These are phyloP conservation scores for Cheilosia scutellata DNA, from an alignment of 2,888 invertebrate genomes.

Conservation along the genomic window DNA sequence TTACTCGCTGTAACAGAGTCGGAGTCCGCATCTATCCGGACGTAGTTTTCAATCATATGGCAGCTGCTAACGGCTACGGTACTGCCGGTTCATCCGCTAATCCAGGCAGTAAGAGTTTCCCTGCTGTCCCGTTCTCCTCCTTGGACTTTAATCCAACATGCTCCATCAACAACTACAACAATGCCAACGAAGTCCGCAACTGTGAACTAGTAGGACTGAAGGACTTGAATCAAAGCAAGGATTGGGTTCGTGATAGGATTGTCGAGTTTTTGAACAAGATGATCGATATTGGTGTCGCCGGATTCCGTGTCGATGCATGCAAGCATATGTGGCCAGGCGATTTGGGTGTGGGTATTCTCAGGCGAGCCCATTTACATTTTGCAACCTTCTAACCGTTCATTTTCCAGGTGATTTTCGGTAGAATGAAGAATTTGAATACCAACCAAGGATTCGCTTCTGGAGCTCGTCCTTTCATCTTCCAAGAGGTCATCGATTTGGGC, in stretches of 20 bases:
- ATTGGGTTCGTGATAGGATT: conserved; percentile 80
- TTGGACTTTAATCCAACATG: conserved; percentile 90
- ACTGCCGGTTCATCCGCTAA: conserved; percentile 86
- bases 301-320: conserved; percentile 92
- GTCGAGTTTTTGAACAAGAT: conserved; percentile 81
- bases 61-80: conserved; percentile 84
- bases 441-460: conserved; percentile 87
- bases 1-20: conserved; percentile 89
- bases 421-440: conserved; percentile 87
- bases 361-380: not conserved
- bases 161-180: conserved; percentile 87
- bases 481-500: conserved; percentile 91
- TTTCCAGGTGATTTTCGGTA: conserved; percentile 85
- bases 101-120: conserved; percentile 84
- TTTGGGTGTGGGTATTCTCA: conserved; percentile 83
- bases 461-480: conserved; percentile 88
- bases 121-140: conserved; percentile 88
- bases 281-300: conserved; percentile 90
- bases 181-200: conserved; percentile 88
- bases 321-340: conserved; percentile 93
- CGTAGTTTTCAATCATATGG: conserved; percentile 93
- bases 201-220: conserved; percentile 90
- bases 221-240: conserved; percentile 89
- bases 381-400: not conserved
- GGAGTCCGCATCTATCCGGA: conserved; percentile 93